phyloP scores from a whole-genome alignment of 2,888 invertebrate species.

The Cerastis leucographa region DNA sequence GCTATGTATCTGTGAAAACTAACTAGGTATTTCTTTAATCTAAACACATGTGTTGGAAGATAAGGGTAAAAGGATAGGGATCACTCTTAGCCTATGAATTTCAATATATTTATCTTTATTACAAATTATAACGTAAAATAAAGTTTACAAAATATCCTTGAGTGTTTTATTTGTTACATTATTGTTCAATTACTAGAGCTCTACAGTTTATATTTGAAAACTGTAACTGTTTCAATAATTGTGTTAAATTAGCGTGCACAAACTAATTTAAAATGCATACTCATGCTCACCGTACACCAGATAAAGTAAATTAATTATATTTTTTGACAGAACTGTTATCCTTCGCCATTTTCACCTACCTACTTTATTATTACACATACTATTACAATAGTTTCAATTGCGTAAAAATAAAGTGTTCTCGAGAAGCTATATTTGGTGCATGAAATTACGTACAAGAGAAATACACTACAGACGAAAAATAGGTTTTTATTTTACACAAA shows the following conservation, averaged over 20 bases:
- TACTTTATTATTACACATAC: slow-evolving; percentile 61
- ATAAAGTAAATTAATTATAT: slow-evolving; percentile 69
- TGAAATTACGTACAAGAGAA: slow-evolving; percentile 6
- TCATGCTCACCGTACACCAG: slow-evolving; percentile 61
- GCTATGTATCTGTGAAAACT: background rate
- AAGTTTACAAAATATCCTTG: slow-evolving; percentile 49
- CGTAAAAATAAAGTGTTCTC: background rate
- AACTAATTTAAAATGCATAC: slow-evolving; percentile 47
- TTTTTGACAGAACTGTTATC: slow-evolving; percentile 75
- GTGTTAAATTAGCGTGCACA: slow-evolving; percentile 19
- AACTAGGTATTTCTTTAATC: background rate
- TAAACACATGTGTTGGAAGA: background rate
- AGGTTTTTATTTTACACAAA: slow-evolving; percentile 43
- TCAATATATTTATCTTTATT: background rate
- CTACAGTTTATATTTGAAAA: slow-evolving; percentile 16
- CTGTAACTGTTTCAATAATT: slow-evolving; percentile 9
- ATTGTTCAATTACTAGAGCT: background rate
- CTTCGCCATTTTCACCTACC: slow-evolving; percentile 81
- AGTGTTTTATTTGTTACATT: slow-evolving; percentile 22
- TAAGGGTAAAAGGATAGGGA: background rate
- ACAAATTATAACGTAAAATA: background rate
- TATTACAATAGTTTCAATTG: slow-evolving; percentile 11
- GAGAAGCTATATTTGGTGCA: background rate
- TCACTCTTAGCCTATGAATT: background rate
- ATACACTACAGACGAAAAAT: slow-evolving; percentile 35